These are phyloP conservation scores for Volucella inflata DNA, from an alignment of 2,888 invertebrate species.

Conservation along the genomic window DNA sequence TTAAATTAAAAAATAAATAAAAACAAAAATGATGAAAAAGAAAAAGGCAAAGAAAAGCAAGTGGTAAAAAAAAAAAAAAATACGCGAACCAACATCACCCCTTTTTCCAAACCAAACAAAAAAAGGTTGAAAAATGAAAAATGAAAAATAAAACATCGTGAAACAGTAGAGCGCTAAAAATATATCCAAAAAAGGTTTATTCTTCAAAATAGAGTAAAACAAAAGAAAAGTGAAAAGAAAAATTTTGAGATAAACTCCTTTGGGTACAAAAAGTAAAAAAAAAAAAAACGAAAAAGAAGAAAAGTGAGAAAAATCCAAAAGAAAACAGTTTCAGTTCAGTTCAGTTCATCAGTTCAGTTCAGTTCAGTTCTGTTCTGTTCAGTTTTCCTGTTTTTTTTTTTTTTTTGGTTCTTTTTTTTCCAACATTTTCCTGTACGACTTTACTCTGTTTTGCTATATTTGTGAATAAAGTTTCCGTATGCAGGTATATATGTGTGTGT, in stretches of 20 bases:
- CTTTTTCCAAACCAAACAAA: slow-evolving; percentile 27
- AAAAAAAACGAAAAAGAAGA: slow-evolving; percentile 17
- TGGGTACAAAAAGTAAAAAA: slow-evolving; percentile 30
- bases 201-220: slow-evolving; percentile 3
- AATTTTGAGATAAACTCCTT: slow-evolving; percentile 2
- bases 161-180: slow-evolving; percentile 20
- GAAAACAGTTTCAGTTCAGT: slow-evolving; percentile 45
- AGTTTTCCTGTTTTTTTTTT: slow-evolving; percentile 48
- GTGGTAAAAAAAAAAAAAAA: slow-evolving; percentile 24
- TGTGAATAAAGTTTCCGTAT: slow-evolving; percentile 39
- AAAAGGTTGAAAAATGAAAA: slow-evolving; percentile 14
- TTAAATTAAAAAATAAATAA: slow-evolving; percentile 25
- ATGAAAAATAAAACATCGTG: neutral
- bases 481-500: slow-evolving; percentile 40
- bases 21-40: slow-evolving; percentile 56
- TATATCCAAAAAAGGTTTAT: slow-evolving; percentile 10
- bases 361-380: too few species aligned
- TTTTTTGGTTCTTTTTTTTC: slow-evolving; percentile 12
- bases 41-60: slow-evolving; percentile 49
- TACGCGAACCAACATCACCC: slow-evolving; percentile 20
- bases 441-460: neutral
- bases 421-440: slow-evolving; percentile 17
- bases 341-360: too few species aligned
- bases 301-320: slow-evolving; percentile 17
- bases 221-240: neutral